A percentile compares a stretch with the other conserved stretches of the same genome.
phyloP scores from a whole-genome alignment of 2,888 invertebrate species.

The Oligia latruncula region DNA sequence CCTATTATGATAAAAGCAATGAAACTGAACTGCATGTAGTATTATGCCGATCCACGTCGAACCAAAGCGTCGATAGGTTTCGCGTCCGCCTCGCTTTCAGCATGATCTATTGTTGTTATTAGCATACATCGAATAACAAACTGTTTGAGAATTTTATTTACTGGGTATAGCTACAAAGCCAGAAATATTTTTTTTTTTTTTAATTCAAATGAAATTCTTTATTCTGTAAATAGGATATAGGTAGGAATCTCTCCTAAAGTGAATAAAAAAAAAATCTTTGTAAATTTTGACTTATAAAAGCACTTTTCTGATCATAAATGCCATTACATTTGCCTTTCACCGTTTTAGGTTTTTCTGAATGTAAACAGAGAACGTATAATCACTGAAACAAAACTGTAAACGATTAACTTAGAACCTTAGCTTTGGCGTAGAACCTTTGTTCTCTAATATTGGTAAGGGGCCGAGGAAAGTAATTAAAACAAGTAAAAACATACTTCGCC shows the following conservation, averaged over 20 bases:
- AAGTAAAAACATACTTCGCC: conserved; percentile 57
- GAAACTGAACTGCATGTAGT: conserved; percentile 33
- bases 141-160: conserved; percentile 36
- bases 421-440: too few relatives aligned
- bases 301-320: too few relatives aligned
- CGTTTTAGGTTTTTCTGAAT: background rate
- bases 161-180: background rate
- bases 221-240: too few relatives aligned
- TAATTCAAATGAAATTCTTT: too few relatives aligned
- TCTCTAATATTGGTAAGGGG: background rate
- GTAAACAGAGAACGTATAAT: background rate
- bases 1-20: background rate
- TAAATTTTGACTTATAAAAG: too few relatives aligned
- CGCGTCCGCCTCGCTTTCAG: conserved; percentile 23
- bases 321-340: too few relatives aligned
- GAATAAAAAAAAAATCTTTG: too few relatives aligned
- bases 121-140: conserved; percentile 56
- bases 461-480: conserved; percentile 44
- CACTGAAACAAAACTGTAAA: background rate
- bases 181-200: too few relatives aligned
- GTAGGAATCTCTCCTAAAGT: too few relatives aligned
- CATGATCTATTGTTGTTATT: conserved; percentile 62
- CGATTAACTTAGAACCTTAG: background rate
- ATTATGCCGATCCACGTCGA: conserved; percentile 9
- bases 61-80: conserved; percentile 39